Percentiles rank a stretch among this genome's conserved stretches.
phyloP scores from a whole-genome alignment of 2,888 invertebrate genomes.

The Patella pellucida region DNA sequence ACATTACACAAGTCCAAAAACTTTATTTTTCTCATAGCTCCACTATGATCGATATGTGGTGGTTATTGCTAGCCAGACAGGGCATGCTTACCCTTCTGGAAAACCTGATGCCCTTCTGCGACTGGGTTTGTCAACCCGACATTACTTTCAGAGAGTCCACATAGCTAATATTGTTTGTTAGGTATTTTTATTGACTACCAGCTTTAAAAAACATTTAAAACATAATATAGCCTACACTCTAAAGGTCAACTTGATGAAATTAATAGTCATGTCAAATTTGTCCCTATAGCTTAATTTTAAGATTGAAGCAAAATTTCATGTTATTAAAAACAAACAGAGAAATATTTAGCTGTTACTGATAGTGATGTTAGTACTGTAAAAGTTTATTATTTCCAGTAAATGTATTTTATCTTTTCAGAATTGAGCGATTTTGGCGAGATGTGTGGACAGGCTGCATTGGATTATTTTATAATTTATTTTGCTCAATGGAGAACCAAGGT shows the following conservation, averaged over 20 bases:
- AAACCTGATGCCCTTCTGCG: not conserved
- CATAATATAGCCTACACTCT: constrained; percentile 1
- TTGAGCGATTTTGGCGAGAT: constrained; percentile 12
- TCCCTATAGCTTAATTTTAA: not conserved
- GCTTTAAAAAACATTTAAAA: not conserved
- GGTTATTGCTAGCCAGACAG: not conserved
- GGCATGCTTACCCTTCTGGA: not conserved
- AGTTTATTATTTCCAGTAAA: constrained; percentile 7
- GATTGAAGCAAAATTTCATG: constrained; percentile 8
- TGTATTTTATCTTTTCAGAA: constrained; percentile 5
- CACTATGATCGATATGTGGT: not conserved
- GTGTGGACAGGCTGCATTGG: constrained; percentile 11
- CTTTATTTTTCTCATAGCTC: not conserved
- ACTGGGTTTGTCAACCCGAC: not conserved
- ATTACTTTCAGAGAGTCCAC: not conserved
- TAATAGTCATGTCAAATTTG: too few species aligned
- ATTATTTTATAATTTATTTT: constrained; percentile 12
- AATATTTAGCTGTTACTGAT: constrained; percentile 7
- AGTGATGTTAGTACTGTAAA: constrained; percentile 4
- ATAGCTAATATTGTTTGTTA: not conserved
- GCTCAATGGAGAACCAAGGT: constrained; percentile 12
- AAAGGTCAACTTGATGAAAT: not conserved
- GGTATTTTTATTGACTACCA: not conserved
- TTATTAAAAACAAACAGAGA: constrained; percentile 6
- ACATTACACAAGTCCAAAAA: constrained; percentile 7